Conservation (phyloP, 1,140 invertebrate species). For the Aricia agestis region DNA sequence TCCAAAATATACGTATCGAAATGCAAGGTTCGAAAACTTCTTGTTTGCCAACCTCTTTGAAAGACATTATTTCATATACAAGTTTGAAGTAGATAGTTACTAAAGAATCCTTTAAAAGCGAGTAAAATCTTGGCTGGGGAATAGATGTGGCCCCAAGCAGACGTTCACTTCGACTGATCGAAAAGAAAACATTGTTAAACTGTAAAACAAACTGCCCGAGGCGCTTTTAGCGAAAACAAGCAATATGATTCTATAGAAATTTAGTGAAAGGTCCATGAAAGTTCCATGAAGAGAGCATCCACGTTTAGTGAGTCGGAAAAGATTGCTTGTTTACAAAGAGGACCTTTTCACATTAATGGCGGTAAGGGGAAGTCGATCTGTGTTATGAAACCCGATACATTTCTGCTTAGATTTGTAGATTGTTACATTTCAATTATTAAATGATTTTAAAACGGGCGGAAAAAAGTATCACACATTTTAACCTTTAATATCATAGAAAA, state of each 20-base stretch:
- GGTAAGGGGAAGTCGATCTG: slow-evolving; percentile 4
- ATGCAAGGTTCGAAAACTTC: slow-evolving; percentile 8
- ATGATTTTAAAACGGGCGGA: not conserved
- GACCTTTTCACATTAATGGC: slow-evolving; percentile 11
- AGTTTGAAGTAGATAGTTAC: not conserved
- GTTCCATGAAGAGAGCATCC: slow-evolving; percentile 22
- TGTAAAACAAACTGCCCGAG: slow-evolving; percentile 58
- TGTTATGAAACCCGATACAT: slow-evolving; percentile 4
- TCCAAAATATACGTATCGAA: not conserved
- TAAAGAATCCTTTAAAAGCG: slow-evolving; percentile 24
- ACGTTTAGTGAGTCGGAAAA: not conserved
- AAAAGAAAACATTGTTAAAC: slow-evolving; percentile 65
- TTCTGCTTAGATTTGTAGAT: not conserved
- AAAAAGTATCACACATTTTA: too few relatives aligned
- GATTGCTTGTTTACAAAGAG: slow-evolving; percentile 14
- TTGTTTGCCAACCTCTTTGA: not conserved
- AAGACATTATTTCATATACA: slow-evolving; percentile 11
- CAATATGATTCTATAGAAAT: slow-evolving; percentile 36
- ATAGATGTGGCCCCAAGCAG: slow-evolving; percentile 41
- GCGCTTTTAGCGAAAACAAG: slow-evolving; percentile 43
- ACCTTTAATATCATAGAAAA: too few relatives aligned
- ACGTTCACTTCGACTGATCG: slow-evolving; percentile 53
- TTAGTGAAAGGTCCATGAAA: slow-evolving; percentile 25
- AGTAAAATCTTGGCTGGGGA: slow-evolving; percentile 39
- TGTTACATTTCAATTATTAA: not conserved